phyloP scores from a whole-genome alignment of 2,888 invertebrate species.

The Pyrrhosoma nymphula region DNA sequence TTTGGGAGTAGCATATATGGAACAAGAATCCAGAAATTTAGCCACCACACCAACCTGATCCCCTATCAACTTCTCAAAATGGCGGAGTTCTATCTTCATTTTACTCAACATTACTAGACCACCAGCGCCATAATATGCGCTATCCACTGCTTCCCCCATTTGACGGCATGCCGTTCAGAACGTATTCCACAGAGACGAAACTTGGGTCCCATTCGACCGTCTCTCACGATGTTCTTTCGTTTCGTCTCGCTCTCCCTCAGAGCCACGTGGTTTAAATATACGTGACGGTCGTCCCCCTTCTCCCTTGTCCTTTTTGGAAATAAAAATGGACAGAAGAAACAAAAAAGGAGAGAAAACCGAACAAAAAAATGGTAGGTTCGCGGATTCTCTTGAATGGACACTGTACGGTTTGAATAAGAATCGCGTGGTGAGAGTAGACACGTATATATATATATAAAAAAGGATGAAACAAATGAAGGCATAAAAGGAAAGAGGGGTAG shows the following conservation, averaged over 20 bases:
- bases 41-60: too few relatives aligned
- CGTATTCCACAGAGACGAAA: neutral
- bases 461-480: neutral
- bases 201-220: neutral
- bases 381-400: slow-evolving; percentile 35
- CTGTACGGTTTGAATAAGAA: slow-evolving; percentile 6
- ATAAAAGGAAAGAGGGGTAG: neutral
- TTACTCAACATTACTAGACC: too few relatives aligned
- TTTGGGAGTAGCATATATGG: too few relatives aligned
- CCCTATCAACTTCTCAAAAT: too few relatives aligned
- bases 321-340: neutral
- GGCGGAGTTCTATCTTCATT: too few relatives aligned
- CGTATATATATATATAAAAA: neutral
- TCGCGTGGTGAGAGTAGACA: neutral
- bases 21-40: too few relatives aligned
- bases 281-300: neutral
- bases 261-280: neutral
- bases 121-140: too few relatives aligned
- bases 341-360: too few relatives aligned
- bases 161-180: too few relatives aligned
- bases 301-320: neutral
- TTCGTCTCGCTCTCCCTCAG: neutral
- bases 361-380: neutral
- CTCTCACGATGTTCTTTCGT: slow-evolving; percentile 15
- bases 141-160: neutral